Conservation (phyloP, 2,888 invertebrate species). For the Phasia obesa region DNA sequence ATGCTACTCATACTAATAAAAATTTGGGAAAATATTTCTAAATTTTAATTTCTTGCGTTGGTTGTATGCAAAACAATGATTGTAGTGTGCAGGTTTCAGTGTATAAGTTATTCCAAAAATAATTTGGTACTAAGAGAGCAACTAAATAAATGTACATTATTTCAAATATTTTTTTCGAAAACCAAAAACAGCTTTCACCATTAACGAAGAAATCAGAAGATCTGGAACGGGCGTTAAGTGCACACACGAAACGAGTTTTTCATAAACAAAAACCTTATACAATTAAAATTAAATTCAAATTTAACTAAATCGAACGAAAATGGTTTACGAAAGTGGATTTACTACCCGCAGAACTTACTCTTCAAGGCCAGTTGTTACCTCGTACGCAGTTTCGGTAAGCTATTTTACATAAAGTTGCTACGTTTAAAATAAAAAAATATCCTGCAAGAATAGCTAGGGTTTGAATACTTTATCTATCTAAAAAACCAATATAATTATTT, state of each 20-base stretch:
- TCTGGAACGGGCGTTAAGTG: conserved; percentile 82
- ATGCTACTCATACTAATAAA: not conserved
- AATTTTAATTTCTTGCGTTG: conserved; percentile 15
- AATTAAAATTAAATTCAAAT: conserved; percentile 30
- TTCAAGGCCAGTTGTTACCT: conserved; percentile 86
- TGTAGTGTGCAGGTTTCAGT: conserved; percentile 12
- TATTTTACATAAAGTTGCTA: conserved; percentile 35
- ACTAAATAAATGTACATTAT: conserved; percentile 61
- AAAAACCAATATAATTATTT: conserved; percentile 14
- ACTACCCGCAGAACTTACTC: conserved; percentile 93
- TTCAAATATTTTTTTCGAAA: conserved; percentile 74
- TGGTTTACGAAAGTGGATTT: conserved; percentile 97
- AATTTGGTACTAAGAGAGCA: conserved; percentile 78
- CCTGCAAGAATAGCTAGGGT: conserved; percentile 46
- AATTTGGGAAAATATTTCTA: not conserved
- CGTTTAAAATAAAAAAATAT: conserved; percentile 10
- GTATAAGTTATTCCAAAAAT: conserved; percentile 81
- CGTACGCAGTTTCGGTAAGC: conserved; percentile 93
- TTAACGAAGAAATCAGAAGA: conserved; percentile 78
- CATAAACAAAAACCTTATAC: conserved; percentile 13
- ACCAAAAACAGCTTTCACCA: conserved; percentile 78
- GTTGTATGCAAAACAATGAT: conserved; percentile 2
- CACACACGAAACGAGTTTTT: conserved; percentile 76
- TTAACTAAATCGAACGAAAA: conserved; percentile 82
- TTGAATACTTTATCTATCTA: not conserved